These are phyloP conservation scores for Salarias fasciatus DNA, from an alignment of 2,797 vertebrate species.

Conservation along the genomic window DNA sequence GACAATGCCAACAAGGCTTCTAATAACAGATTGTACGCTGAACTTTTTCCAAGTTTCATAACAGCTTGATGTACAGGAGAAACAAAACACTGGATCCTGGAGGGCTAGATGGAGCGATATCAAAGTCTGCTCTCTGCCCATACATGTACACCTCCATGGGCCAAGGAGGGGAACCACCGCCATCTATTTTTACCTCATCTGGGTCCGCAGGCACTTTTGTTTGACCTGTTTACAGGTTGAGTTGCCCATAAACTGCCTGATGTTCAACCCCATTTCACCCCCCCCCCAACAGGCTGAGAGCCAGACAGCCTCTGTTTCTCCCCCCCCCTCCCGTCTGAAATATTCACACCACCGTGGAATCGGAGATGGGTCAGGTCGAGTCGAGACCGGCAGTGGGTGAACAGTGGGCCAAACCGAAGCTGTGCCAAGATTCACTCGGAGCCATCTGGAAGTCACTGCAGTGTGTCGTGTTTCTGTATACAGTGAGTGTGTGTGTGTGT, in stretches of 20 bases:
- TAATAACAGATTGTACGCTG: no score
- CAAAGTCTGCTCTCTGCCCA: conserved; percentile 24
- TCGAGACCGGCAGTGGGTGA: conserved; percentile 2
- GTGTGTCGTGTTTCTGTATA: conserved; percentile 44
- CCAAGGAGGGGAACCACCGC: conserved; percentile 14
- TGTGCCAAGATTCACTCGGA: conserved; percentile 17
- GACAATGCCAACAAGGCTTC: no score
- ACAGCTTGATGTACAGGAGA: neutral
- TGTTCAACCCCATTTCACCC: conserved; percentile 1
- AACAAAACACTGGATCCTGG: neutral
- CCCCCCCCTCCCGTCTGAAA: conserved; percentile 43
- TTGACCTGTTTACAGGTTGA: conserved; percentile 51
- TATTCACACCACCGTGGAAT: conserved; percentile 68
- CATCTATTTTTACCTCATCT: conserved; percentile 59
- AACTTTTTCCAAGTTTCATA: no score
- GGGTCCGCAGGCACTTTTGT: conserved; percentile 39
- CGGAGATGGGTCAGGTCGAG: conserved; percentile 33
- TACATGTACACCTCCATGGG: conserved; percentile 41
- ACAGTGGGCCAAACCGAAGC: conserved; percentile 9
- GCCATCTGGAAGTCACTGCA: conserved; percentile 24
- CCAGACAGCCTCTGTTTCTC: neutral
- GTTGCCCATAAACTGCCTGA: conserved; percentile 44
- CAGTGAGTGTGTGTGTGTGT: conserved; percentile 4
- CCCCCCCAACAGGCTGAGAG: conserved; percentile 1
- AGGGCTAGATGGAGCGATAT: neutral